Base-by-base conservation (phyloP, 2,797 vertebrate genomes). In the Parambassis ranga region DNA sequence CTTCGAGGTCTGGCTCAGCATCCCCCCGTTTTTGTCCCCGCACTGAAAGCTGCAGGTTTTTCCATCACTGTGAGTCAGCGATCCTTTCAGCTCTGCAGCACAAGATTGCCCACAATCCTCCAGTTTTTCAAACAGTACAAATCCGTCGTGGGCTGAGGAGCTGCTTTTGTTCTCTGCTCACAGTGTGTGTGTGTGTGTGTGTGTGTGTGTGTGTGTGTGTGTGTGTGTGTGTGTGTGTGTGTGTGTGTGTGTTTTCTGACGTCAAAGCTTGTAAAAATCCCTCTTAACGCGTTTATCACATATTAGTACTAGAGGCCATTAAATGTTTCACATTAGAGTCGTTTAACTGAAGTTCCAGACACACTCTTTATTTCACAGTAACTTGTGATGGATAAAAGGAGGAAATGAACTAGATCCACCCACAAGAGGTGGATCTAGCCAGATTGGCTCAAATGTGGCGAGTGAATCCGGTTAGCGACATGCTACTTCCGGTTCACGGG, bases 81-180 rank as follows among this genome's bases (percentile, higher is more conserved):
- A 67, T 10, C 4, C 39, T 50, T 38, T 60, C 26, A 57, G 24
- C 41, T 56, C 46, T 33, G 63, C 41, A 36, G 39, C 64, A 36
- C n/a, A 31, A 52, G 37, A 74, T 47, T 60, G 20, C 16, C 26
- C 24, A 55, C 43, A 53, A 44, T 62, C 61, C 39, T 48, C 7
- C 2, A 3, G 0, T 37, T 55, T 60, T 11, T 31, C 36, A 26
- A 63, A 52, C 26, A 33, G 7, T 49, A 50, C 55, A 65, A 61
- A 68, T 73, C 47, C 7, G 0, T 14, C 38, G 56, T 56, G 50
- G 58, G 46, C 32, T 68, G 16, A 58, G 39, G 33, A 60, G 59
- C 49, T 20, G 51, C 60, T 55, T 79, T 52, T 70, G 58, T 60
- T 70, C 42, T n/a, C 32, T 10, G 23, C 39, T 71, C 7, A 4